Evolutionary conservation across 2,113 vertebrate species (phyloP).

Genomic region (Siniperca chuatsi): DNA sequence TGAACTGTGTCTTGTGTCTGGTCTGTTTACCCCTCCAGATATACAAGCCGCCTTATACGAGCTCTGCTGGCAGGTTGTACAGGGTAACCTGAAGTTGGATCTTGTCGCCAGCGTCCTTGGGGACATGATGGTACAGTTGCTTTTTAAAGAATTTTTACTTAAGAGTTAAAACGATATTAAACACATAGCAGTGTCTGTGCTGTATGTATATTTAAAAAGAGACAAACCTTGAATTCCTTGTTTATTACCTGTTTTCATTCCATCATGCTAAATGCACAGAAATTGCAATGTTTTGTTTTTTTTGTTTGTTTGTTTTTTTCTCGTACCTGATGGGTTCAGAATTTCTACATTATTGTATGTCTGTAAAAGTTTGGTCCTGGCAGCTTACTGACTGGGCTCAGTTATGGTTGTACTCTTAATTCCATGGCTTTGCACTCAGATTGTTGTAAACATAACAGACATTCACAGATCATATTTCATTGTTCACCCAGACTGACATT

Average conservation of each 20-base stretch:
- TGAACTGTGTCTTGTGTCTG: constrained; percentile 2
- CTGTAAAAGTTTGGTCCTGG: neutral
- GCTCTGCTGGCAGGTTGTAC: constrained; percentile 94
- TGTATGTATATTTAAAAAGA: neutral
- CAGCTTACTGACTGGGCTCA: neutral
- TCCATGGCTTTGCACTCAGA: neutral
- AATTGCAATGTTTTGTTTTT: neutral
- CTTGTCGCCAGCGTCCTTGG: constrained; percentile 90
- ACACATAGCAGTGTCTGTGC: neutral
- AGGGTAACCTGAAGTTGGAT: constrained; percentile 95
- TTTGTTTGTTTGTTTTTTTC: neutral
- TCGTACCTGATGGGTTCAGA: neutral
- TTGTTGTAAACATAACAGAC: neutral
- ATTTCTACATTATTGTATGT: neutral
- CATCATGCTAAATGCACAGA: neutral
- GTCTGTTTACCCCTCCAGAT: constrained; percentile 84
- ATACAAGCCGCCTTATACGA: constrained; percentile 95
- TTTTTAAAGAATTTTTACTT: constrained; percentile 3
- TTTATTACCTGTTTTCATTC: neutral
- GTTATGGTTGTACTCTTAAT: neutral
- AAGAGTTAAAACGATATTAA: neutral
- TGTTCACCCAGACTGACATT: neutral
- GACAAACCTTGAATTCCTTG: neutral
- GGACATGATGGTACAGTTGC: constrained; percentile 92
- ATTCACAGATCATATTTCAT: neutral